A percentile compares a stretch with the other conserved stretches of the same genome.
These are phyloP conservation scores for Hippocampus barbouri DNA, from an alignment of 2,113 vertebrate genomes.

Conservation along the genomic window DNA sequence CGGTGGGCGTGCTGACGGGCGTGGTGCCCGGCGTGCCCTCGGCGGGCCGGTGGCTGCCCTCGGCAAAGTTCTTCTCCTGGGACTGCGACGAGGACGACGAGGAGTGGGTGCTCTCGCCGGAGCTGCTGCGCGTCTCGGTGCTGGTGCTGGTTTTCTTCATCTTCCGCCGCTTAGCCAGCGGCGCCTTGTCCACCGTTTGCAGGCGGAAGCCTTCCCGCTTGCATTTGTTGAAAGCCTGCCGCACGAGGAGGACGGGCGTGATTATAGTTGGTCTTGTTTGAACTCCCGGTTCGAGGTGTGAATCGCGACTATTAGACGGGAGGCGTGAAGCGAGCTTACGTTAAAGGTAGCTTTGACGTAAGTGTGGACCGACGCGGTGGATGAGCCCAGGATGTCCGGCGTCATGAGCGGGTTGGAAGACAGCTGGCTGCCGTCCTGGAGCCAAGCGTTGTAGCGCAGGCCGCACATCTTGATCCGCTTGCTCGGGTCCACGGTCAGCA, in stretches of 20 bases:
- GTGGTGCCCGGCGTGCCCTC: constrained; percentile 50
- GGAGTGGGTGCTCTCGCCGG: constrained; percentile 93
- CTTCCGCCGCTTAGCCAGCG: constrained; percentile 89
- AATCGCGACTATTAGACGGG: background rate
- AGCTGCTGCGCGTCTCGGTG: constrained; percentile 96
- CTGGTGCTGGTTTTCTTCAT: constrained; percentile 99
- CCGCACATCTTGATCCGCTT: constrained; percentile 98
- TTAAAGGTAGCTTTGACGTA: constrained; percentile 97
- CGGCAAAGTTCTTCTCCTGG: constrained; percentile 80
- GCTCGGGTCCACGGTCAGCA: constrained; percentile 95
- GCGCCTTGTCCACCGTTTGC: constrained; percentile 88
- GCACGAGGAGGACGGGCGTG: background rate
- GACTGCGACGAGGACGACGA: constrained; percentile 88
- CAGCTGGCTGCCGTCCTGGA: constrained; percentile 94
- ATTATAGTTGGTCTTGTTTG: background rate
- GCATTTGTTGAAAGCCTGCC: constrained; percentile 96
- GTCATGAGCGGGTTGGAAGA: constrained; percentile 98
- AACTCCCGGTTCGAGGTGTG: background rate
- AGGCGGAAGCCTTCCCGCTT: constrained; percentile 97
- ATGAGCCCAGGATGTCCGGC: constrained; percentile 90
- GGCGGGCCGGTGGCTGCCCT: constrained; percentile 53
- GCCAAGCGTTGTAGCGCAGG: constrained; percentile 91
- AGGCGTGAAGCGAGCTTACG: constrained; percentile 63
- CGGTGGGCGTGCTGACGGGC: constrained; percentile 48
- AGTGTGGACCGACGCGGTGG: constrained; percentile 89